Percentiles rank a stretch among this genome's conserved stretches.
Evolutionary conservation across 2,888 invertebrate species (phyloP).

Genomic region (Lydus trimaculatus): DNA sequence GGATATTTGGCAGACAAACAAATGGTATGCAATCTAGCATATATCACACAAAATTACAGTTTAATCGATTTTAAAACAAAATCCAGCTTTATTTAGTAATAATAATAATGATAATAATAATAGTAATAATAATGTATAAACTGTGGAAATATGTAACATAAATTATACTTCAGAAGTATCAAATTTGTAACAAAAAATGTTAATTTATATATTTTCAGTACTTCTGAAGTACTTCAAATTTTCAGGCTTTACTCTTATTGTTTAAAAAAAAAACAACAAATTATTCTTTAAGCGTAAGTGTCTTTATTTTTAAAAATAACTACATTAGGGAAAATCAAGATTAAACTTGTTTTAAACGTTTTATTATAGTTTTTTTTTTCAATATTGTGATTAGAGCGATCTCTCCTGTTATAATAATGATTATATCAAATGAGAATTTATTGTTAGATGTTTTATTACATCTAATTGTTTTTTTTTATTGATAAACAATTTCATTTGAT

Average conservation of each 20-base stretch:
- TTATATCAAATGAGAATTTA: constrained; percentile 12
- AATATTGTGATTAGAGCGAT: constrained; percentile 27
- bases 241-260: neutral
- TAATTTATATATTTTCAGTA: constrained; percentile 16
- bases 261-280: too few species aligned
- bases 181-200: neutral
- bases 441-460: neutral
- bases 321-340: constrained; percentile 17
- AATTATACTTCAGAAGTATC: constrained; percentile 10
- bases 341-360: constrained; percentile 24
- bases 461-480: neutral
- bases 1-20: constrained; percentile 13
- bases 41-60: constrained; percentile 17
- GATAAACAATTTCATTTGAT: neutral
- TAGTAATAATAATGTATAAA: neutral
- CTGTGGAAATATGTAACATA: constrained; percentile 4
- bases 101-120: constrained; percentile 10
- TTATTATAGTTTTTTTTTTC: constrained; percentile 15
- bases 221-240: constrained; percentile 17
- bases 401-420: constrained; percentile 9
- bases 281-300: constrained; percentile 6
- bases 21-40: constrained; percentile 20
- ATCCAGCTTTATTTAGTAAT: constrained; percentile 19
- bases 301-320: constrained; percentile 16
- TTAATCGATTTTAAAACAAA: constrained; percentile 18